Conservation (phyloP, 2,888 invertebrate species). For the Operophtera brumata region DNA sequence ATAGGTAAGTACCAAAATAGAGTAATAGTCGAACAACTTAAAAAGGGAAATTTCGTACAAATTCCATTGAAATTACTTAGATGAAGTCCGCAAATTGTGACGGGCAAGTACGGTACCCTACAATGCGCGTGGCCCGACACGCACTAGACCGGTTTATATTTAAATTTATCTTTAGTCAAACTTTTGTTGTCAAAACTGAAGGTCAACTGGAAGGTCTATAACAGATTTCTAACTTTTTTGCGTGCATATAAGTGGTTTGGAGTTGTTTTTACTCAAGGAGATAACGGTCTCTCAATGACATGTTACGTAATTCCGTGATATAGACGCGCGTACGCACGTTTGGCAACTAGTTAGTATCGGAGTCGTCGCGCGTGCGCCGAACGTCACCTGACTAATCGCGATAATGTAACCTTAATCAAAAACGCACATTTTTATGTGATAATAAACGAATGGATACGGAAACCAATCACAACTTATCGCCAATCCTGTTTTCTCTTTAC, state of each 20-base stretch:
- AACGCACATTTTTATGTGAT: constrained; percentile 39
- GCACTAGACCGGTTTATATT: too few species aligned
- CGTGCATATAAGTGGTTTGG: background rate
- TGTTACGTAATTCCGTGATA: constrained; percentile 50
- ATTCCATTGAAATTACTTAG: too few species aligned
- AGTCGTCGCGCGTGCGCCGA: constrained; percentile 20
- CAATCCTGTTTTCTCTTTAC: constrained; percentile 21
- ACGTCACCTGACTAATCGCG: constrained; percentile 15
- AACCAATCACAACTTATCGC: constrained; percentile 27
- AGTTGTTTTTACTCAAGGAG: constrained; percentile 38
- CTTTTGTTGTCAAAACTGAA: too few species aligned
- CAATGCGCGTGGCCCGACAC: too few species aligned
- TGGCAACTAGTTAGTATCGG: constrained; percentile 38
- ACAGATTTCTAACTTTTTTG: too few species aligned
- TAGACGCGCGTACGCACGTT: constrained; percentile 53
- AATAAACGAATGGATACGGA: constrained; percentile 37
- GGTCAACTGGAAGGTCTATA: too few species aligned
- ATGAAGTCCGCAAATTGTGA: too few species aligned
- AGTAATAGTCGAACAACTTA: too few species aligned
- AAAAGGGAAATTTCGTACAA: too few species aligned
- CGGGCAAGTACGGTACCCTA: too few species aligned
- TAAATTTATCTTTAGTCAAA: too few species aligned
- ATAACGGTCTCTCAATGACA: constrained; percentile 46
- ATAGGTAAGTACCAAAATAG: too few species aligned
- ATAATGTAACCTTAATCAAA: constrained; percentile 27